Evolutionary conservation across 2,888 invertebrate genomes (phyloP).

Genomic region (Strigamia crassipes): DNA sequence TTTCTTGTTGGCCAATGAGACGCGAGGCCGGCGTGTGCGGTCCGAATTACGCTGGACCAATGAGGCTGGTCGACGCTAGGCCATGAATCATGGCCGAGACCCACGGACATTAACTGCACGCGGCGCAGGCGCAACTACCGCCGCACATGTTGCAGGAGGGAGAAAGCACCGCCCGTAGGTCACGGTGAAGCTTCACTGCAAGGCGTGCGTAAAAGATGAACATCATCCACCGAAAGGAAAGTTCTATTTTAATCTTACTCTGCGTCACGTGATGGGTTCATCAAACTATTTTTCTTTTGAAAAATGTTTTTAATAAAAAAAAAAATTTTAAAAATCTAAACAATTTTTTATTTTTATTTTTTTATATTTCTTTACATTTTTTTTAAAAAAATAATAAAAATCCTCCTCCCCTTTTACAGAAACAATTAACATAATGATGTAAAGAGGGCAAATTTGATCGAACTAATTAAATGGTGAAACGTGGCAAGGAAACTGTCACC

Average conservation of each 20-base stretch:
- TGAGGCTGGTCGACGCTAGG: slow-evolving; percentile 25
- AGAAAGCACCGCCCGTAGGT: slow-evolving; percentile 22
- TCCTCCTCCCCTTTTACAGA: not conserved
- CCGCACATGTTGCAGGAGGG: slow-evolving; percentile 12
- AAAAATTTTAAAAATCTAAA: too few species aligned
- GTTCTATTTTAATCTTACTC: not conserved
- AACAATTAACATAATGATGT: slow-evolving; percentile 36
- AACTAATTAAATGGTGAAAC: slow-evolving; percentile 29
- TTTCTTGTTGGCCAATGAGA: slow-evolving; percentile 19
- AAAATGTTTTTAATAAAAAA: not conserved
- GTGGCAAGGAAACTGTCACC: slow-evolving; percentile 29
- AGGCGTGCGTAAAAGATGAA: slow-evolving; percentile 1
- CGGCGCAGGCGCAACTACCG: slow-evolving; percentile 32
- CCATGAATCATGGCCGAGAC: slow-evolving; percentile 33
- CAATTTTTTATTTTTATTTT: not conserved
- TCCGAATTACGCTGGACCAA: slow-evolving; percentile 34
- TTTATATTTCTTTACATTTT: not conserved
- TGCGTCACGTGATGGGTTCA: not conserved
- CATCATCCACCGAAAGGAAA: not conserved
- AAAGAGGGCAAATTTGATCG: slow-evolving; percentile 29
- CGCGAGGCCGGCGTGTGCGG: slow-evolving; percentile 3
- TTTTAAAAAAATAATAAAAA: not conserved
- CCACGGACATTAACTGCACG: slow-evolving; percentile 27
- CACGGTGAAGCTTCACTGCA: slow-evolving; percentile 11
- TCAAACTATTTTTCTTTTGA: not conserved